phyloP scores from a whole-genome alignment of 2,113 vertebrate species.

The Hassar affinis region DNA sequence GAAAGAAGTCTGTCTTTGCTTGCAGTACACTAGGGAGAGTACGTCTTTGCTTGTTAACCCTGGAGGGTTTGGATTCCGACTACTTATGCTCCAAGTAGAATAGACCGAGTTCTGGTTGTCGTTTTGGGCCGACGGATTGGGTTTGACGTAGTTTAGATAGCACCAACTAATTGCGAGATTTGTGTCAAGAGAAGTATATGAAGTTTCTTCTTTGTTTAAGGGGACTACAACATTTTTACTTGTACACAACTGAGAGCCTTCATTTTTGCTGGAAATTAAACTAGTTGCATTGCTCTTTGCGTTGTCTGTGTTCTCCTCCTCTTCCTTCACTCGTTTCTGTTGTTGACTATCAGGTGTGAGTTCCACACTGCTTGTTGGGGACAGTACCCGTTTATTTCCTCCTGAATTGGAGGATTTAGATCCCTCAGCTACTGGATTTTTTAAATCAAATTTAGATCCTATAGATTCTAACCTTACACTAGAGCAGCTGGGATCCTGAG shows the following conservation, averaged over 20 bases:
- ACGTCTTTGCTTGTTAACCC: conserved; percentile 89
- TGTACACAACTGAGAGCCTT: conserved; percentile 38
- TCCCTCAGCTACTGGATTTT: conserved; percentile 67
- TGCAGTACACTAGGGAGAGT: conserved; percentile 89
- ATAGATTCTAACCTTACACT: conserved; percentile 65
- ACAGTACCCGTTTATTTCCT: conserved; percentile 89
- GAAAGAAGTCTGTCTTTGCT: conserved; percentile 86
- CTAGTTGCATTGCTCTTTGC: conserved; percentile 45
- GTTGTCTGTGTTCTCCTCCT: conserved; percentile 73
- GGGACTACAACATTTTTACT: conserved; percentile 61
- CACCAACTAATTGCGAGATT: conserved; percentile 96
- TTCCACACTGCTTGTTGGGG: conserved; percentile 88
- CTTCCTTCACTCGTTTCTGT: conserved; percentile 92
- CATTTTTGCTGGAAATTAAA: conserved; percentile 47
- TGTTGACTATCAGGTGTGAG: conserved; percentile 83
- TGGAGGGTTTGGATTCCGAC: conserved; percentile 90
- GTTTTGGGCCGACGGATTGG: conserved; percentile 83
- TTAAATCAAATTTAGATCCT: conserved; percentile 69
- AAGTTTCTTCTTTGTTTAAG: conserved; percentile 74
- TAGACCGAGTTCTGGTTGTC: conserved; percentile 87
- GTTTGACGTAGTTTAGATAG: conserved; percentile 95
- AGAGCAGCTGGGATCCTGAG: conserved; percentile 71
- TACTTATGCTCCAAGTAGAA: conserved; percentile 86
- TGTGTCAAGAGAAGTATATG: conserved; percentile 86
- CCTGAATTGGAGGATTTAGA: conserved; percentile 71